Conservation (phyloP, 2,888 invertebrate species). For the Xestia rhomboidea region DNA sequence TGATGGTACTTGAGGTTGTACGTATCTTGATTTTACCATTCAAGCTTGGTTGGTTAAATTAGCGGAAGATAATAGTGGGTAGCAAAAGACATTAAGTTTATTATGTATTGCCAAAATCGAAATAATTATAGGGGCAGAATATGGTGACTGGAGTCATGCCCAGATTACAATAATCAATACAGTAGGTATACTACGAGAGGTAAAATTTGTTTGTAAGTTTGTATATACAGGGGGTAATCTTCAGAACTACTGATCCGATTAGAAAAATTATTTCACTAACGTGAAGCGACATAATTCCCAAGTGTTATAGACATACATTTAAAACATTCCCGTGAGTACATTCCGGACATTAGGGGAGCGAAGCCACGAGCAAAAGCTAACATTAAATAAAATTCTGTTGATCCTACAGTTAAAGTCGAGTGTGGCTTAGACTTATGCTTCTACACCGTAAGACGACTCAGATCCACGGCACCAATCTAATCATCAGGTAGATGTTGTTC, state of each 20-base stretch:
- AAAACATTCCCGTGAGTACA: too few species aligned
- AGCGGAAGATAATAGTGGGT: background rate
- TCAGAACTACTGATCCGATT: too few species aligned
- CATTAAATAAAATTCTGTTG: background rate
- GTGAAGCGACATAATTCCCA: too few species aligned
- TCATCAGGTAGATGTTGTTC: background rate
- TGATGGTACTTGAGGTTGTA: background rate
- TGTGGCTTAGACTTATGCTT: background rate
- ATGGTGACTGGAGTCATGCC: background rate
- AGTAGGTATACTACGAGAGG: too few species aligned
- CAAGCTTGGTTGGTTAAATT: background rate
- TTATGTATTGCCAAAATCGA: background rate
- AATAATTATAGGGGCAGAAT: background rate
- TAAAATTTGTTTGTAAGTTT: too few species aligned
- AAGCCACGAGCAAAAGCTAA: too few species aligned
- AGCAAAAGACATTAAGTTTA: background rate
- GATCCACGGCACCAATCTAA: background rate
- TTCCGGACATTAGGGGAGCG: too few species aligned
- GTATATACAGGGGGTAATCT: too few species aligned
- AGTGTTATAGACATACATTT: too few species aligned
- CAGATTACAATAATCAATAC: background rate
- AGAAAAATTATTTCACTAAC: too few species aligned
- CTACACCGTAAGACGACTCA: background rate
- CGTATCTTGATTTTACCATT: background rate
- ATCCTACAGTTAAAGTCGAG: background rate